phyloP scores from a whole-genome alignment of 2,888 invertebrate genomes.

The Clivina fossor region DNA sequence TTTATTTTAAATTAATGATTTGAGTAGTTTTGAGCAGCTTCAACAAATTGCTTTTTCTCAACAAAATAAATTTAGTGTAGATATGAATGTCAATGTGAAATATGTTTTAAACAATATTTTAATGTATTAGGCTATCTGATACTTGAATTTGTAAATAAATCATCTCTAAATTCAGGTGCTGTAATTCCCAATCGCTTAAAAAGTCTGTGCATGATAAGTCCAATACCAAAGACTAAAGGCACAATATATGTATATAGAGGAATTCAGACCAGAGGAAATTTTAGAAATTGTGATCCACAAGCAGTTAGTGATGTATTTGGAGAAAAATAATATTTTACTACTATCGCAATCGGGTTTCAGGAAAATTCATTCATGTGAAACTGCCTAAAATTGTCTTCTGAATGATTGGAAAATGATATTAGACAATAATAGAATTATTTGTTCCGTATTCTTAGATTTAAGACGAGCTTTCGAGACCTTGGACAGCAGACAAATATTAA shows the following conservation, averaged over 20 bases:
- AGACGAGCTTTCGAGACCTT: conserved; percentile 12
- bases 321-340: conserved; percentile 9
- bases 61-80: conserved; percentile 1
- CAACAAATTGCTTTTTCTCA: background rate
- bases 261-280: conserved; percentile 17
- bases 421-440: background rate
- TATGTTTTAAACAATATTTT: background rate
- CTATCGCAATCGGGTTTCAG: conserved; percentile 3
- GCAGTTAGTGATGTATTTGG: conserved; percentile 1
- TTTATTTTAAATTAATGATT: too few species aligned
- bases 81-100: background rate
- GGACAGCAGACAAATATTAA: too few species aligned
- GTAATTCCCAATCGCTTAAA: background rate
- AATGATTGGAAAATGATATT: background rate
- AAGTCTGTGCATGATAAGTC: background rate
- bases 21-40: too few species aligned
- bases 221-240: conserved; percentile 1
- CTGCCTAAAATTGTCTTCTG: background rate
- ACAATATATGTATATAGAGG: conserved; percentile 16
- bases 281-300: conserved; percentile 1
- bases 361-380: conserved; percentile 1
- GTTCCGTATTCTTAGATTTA: conserved; percentile 10
- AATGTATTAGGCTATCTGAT: too few species aligned
- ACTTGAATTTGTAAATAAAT: too few species aligned
- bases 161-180: too few species aligned